These are phyloP conservation scores for Onthophagus sagittarius DNA, from an alignment of 2,888 invertebrate genomes.

Conservation along the genomic window DNA sequence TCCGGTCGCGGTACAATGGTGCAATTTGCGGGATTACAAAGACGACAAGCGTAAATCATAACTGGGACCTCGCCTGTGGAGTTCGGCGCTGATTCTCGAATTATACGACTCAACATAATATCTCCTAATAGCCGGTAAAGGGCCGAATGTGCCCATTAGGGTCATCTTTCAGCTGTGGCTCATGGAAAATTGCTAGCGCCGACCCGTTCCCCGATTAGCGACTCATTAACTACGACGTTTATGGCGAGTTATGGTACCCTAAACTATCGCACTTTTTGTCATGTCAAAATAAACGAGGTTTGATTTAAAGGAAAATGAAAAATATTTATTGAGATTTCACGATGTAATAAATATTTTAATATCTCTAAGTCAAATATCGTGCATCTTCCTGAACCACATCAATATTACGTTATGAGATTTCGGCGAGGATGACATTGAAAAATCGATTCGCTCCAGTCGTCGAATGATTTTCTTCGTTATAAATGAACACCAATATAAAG, in stretches of 20 bases:
- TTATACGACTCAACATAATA: conserved; percentile 35
- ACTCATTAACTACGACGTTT: conserved; percentile 28
- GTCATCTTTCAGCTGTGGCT: conserved; percentile 31
- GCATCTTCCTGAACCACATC: background rate
- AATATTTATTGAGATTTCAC: background rate
- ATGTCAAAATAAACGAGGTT: background rate
- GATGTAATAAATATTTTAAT: background rate
- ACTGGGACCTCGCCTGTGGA: conserved; percentile 24
- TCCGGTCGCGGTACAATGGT: conserved; percentile 20
- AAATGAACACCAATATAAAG: conserved; percentile 6
- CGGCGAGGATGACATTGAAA: background rate
- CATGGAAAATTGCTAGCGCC: conserved; percentile 20
- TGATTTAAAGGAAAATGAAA: background rate
- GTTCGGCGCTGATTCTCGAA: conserved; percentile 33
- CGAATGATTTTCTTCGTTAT: background rate
- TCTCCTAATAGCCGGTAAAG: conserved; percentile 34
- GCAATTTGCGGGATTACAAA: conserved; percentile 30
- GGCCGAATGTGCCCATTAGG: conserved; percentile 28
- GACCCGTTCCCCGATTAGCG: conserved; percentile 32
- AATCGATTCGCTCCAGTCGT: background rate
- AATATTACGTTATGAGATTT: background rate
- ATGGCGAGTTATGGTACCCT: conserved; percentile 16
- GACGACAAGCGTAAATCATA: conserved; percentile 17
- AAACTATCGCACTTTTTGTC: background rate
- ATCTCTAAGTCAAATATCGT: background rate